These are phyloP conservation scores for Yponomeuta sedellus DNA, from an alignment of 2,888 invertebrate species.

Conservation along the genomic window DNA sequence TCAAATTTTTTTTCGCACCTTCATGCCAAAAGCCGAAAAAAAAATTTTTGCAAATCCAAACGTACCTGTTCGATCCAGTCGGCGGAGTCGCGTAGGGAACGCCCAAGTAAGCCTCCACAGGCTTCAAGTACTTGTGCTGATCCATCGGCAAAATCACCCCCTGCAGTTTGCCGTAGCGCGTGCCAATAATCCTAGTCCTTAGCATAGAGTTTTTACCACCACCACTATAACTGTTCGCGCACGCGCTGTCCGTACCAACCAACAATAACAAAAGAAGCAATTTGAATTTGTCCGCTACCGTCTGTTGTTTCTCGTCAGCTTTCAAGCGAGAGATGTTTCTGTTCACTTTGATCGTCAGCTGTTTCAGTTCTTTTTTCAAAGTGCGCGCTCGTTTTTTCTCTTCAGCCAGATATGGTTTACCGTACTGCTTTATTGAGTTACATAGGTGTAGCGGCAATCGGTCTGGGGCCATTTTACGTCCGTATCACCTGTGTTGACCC, in stretches of 20 bases:
- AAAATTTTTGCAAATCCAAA: no score
- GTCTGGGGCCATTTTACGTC: constrained; percentile 64
- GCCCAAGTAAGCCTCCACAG: constrained; percentile 88
- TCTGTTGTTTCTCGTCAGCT: constrained; percentile 1
- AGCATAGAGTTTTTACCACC: constrained; percentile 80
- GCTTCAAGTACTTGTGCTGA: constrained; percentile 83
- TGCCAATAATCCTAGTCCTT: constrained; percentile 87
- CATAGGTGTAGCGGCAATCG: constrained; percentile 68
- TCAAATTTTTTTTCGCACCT: no score
- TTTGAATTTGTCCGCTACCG: constrained; percentile 36
- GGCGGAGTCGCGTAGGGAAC: constrained; percentile 93
- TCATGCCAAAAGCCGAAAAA: no score
- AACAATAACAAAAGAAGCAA: constrained; percentile 51
- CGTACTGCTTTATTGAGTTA: constrained; percentile 70
- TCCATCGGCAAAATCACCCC: constrained; percentile 88
- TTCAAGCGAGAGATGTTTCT: constrained; percentile 1
- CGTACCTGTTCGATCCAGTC: constrained; percentile 83
- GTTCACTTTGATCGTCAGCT: constrained; percentile 3
- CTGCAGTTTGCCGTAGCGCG: constrained; percentile 89
- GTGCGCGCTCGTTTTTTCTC: constrained; percentile 26
- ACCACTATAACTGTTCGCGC: constrained; percentile 57
- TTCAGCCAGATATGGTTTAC: constrained; percentile 25
- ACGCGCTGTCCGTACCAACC: constrained; percentile 47
- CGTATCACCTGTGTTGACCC: constrained; percentile 68
- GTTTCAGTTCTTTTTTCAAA: constrained; percentile 6